These are phyloP conservation scores for Acanthopagrus latus DNA, from an alignment of 2,797 vertebrate genomes.

Conservation along the genomic window DNA sequence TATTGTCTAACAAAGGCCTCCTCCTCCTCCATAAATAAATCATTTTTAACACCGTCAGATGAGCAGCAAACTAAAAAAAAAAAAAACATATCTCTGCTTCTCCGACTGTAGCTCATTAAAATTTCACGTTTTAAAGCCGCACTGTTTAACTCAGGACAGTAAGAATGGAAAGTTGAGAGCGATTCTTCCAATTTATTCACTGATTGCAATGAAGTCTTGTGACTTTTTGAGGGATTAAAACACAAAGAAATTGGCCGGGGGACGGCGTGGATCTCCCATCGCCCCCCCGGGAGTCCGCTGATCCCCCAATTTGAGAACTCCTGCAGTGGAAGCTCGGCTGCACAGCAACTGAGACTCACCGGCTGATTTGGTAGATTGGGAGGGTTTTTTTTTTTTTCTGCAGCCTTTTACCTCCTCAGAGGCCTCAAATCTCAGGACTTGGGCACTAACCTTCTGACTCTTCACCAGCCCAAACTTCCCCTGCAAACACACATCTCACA, in stretches of 20 bases:
- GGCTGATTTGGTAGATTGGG: conserved; percentile 33
- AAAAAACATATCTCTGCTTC: not conserved
- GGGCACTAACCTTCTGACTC: conserved; percentile 8
- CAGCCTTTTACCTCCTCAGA: not conserved
- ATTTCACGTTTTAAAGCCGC: too few species aligned
- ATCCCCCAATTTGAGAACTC: conserved; percentile 42
- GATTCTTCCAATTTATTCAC: not conserved
- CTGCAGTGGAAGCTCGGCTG: conserved; percentile 24
- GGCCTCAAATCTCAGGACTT: not conserved
- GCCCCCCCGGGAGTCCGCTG: conserved; percentile 27
- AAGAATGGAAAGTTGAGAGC: not conserved
- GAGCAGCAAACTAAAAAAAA: not conserved
- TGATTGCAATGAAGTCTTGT: not conserved
- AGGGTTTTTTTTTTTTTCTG: conserved; percentile 4
- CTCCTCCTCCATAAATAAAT: not conserved
- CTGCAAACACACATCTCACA: conserved; percentile 7
- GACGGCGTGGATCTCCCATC: not conserved
- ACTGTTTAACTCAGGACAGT: not conserved
- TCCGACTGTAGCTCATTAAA: not conserved
- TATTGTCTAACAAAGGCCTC: not conserved
- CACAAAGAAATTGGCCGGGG: not conserved
- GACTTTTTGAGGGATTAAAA: conserved; percentile 15
- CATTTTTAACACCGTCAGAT: not conserved
- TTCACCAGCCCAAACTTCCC: not conserved
- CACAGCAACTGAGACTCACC: conserved; percentile 23